Evolutionary conservation across 2,797 vertebrate species (phyloP), one percentile per base, ranked within the genome.

Genomic region (Crypturellus tataupa): DNA sequence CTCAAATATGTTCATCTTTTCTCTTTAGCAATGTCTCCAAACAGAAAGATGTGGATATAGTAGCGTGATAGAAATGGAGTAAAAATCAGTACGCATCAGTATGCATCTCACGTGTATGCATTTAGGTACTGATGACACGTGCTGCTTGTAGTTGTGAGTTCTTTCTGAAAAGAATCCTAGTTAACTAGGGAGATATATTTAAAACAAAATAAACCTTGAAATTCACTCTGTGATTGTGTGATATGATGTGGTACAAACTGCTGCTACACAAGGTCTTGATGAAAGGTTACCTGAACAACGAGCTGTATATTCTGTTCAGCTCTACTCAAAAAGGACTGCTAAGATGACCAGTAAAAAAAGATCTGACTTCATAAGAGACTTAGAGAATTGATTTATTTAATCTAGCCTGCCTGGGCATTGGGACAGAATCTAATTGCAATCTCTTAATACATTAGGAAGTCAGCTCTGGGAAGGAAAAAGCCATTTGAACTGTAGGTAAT

Each of bases 341-440:
- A 85, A 25, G 29, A n/a, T 31, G 44, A 37, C 12, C 75, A 63
- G 18, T 35, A 80, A 85, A 37, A 68, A 37, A 64, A 83, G 46
- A 39, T 85, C 55, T 91, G 49, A 51, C 35, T 84, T 88, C 29
- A 24, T 31, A 69, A 69, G 73, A 81, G 55, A 93, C 42, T 88
- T 2, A 2, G 24, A 72, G 31, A 51, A 88, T 69, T 84, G 77
- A 94, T 87, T 63, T 91, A 70, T 79, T 96, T 93, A 64, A 88
- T 84, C 73, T 88, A 59, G 77, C 67, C 91, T 91, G 67, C 67
- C 80, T 96, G 63, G 64, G 60, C 83, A 10, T 23, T 31, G 47
- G 70, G 63, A 77, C 73, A 84, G 77, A 59, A 51, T 86, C 53
- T 53, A 56, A 86, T 21, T 94, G 80, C 70, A 56, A 60, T 90